phyloP scores from a whole-genome alignment of 2,797 vertebrate species.

The Rhabdomys pumilio region DNA sequence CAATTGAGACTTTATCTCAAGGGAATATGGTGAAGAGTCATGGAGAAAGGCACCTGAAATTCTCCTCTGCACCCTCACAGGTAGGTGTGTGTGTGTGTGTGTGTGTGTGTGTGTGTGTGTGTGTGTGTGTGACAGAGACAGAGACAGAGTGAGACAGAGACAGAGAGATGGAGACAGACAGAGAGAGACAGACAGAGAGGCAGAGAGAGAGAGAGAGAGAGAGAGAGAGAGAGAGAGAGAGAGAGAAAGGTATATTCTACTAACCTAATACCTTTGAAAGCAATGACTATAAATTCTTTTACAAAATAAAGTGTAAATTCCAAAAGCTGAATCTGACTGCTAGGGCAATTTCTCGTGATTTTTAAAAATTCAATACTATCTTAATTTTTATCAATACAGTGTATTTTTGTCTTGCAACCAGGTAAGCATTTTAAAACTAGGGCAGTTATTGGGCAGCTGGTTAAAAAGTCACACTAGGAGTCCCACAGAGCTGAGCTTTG shows the following conservation, averaged over 20 bases:
- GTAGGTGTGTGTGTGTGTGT: too few species aligned
- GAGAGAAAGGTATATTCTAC: too few species aligned
- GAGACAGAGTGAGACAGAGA: too few species aligned
- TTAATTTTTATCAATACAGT: constrained; percentile 50
- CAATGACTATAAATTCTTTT: constrained; percentile 51
- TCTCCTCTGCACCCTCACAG: background rate
- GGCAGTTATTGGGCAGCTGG: background rate
- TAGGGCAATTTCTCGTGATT: background rate
- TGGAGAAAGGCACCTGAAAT: background rate
- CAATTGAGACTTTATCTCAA: background rate
- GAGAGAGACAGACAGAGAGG: too few species aligned
- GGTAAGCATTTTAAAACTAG: constrained; percentile 41
- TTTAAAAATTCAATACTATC: background rate
- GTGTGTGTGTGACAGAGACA: too few species aligned
- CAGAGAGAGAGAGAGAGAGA: too few species aligned
- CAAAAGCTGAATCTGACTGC: constrained; percentile 59
- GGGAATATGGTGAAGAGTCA: background rate
- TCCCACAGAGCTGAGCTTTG: background rate
- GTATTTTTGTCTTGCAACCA: constrained; percentile 11
- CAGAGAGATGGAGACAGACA: too few species aligned
- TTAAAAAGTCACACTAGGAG: background rate
- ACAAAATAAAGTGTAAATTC: constrained; percentile 57
- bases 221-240: too few species aligned
- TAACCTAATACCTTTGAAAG: constrained; percentile 14
- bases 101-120: too few species aligned